Evolutionary conservation across 2,797 vertebrate species (phyloP), one percentile per base, ranked within the genome.

Genomic region (Sebastes minor): DNA sequence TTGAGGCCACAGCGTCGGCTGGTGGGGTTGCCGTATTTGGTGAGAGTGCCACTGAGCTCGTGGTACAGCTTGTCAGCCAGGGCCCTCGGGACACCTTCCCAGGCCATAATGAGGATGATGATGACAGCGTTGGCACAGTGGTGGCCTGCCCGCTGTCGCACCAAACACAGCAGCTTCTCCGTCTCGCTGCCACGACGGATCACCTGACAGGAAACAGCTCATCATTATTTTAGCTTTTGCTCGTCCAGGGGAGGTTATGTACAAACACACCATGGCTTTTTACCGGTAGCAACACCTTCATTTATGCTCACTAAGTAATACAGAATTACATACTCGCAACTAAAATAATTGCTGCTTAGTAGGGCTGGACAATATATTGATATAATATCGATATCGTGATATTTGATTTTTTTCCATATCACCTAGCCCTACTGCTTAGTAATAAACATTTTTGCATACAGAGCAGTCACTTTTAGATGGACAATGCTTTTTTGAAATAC

Each of bases 1-100:
- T 99, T 99, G 92, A 99, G 96, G 91, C 97, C 98, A 11, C 99
- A 99, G 92, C 99, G 97, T 75, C 99, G 96, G 92, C 96, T 98
- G 91, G 99, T 99, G 86, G 98, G 96, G 94, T 99, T 99, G 88
- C 99, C 99, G 0, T 93, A 96, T 92, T 97, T 97, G 79, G 97
- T 98, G 93, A 99, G 94, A 25, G 97, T 97, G 74, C 96, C 96
- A 0, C 96, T 96, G 90, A 99, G 92, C 80, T 99, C 98, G n/a
- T 89, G 90, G 95, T 99, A 99, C 13, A 99, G 95, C 38, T 95
- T 97, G 94, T 99, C 97, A 0, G 97, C 98, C 23, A 99, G 86
- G 20, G 89, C 84, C 66, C 91, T 95, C 0, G 97, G 97, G 73
- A 99, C 97, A 23, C 99, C 99, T 90, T 99, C 99, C 99, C 99